These are phyloP conservation scores for Gymnocypris eckloni DNA, from an alignment of 2,797 vertebrate species.

Conservation along the genomic window DNA sequence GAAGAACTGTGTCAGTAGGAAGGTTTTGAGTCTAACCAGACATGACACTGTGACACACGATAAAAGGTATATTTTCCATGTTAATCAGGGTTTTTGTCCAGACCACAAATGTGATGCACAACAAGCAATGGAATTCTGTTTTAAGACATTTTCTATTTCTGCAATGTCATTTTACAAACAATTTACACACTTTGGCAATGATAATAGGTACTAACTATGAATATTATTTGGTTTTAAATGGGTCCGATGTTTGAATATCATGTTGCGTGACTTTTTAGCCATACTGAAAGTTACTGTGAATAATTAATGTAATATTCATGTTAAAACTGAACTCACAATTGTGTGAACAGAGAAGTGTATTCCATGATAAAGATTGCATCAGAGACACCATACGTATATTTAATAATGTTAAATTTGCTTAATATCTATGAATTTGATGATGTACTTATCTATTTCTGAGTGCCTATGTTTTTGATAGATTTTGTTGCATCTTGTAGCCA, in stretches of 20 bases:
- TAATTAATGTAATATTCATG: neutral
- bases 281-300: neutral
- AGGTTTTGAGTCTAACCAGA: neutral
- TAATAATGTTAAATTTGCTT: neutral
- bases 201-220: neutral
- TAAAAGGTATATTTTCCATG: neutral
- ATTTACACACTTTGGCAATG: neutral
- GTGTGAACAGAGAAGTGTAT: neutral
- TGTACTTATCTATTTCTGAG: neutral
- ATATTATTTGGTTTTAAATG: neutral
- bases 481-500: neutral
- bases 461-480: neutral
- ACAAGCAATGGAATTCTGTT: neutral
- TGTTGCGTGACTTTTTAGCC: neutral
- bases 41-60: neutral
- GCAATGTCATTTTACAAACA: neutral
- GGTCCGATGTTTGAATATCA: neutral
- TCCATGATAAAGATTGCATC: constrained; percentile 3
- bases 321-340: neutral
- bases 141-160: neutral
- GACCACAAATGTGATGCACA: neutral
- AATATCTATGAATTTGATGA: neutral
- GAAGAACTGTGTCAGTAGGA: neutral
- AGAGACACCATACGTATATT: neutral
- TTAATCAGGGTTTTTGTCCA: constrained; percentile 1